Evolutionary conservation across 1,140 invertebrate species (phyloP), one percentile per base, ranked within the genome.

Genomic region (Semibalanus balanoides): DNA sequence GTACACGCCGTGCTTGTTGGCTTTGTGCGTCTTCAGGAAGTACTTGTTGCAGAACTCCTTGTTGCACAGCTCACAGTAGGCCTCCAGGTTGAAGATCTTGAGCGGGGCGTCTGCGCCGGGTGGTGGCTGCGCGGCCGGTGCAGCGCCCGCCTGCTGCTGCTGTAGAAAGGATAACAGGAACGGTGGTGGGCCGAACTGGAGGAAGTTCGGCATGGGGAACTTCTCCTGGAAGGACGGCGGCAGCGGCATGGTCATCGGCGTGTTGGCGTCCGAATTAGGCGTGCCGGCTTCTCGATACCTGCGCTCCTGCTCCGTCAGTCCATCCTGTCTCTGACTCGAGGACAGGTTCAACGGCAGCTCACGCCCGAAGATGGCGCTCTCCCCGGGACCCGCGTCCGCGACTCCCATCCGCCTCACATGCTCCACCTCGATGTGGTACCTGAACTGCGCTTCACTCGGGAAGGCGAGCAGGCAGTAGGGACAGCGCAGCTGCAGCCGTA

Each of bases 11-110:
- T 97, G 94, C 81, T 96, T 96, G 83, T 97, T 97, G 0, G 94
- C 94, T 83, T 94, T 95, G 86, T 97, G 94, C 31, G 96, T 99
- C 85, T 98, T 98, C 5, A 99, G 86, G 83, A 99, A 99, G 85
- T 99, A 99, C 84, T 99, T 99, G 87, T 99, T 99, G 86, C 97
- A 99, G 82, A 98, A 96, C 84, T 99, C 96, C 84, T 99, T 99
- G 85, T 98, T 97, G 86, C 97, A 99, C 70, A 95, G 87, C 80
- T 95, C 93, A 83, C 96, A 89, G 83, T 96, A 98, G 7, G 96
- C 95, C 85, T 97, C 96, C 30, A 90, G 92, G 83, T 98, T 97
- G 82, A 97, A 96, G 79, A 97, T 96, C 73, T 80, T 78, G 40
- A 78, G 79, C 76, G 81, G 80, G 51, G 79, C 79, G 72, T 79